Conservation (phyloP, 2,888 invertebrate species). For the Paralinhomoeus sp. region DNA sequence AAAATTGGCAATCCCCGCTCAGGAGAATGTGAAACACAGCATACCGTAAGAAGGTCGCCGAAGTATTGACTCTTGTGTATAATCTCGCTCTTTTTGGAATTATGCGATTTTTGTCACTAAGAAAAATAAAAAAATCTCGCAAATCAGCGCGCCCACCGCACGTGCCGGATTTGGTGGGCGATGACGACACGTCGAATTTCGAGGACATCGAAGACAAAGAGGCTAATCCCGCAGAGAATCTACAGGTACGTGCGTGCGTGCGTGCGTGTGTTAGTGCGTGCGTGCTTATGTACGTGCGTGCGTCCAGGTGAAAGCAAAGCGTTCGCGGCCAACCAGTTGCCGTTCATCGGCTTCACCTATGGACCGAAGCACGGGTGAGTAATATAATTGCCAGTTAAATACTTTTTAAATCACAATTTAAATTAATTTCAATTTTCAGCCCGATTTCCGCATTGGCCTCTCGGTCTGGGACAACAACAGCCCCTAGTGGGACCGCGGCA, state of each 20-base stretch:
- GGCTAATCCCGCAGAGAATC: slow-evolving; percentile 53
- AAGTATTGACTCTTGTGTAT: too few species aligned
- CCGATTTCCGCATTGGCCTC: too few species aligned
- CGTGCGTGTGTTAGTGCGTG: too few species aligned
- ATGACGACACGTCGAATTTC: slow-evolving; percentile 94
- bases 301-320: slow-evolving; percentile 86
- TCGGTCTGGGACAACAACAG: too few species aligned
- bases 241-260: slow-evolving; percentile 61
- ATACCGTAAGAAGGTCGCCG: too few species aligned
- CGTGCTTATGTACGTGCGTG: slow-evolving; percentile 43
- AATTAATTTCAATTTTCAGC: too few species aligned
- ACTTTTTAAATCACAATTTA: not conserved
- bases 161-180: slow-evolving; percentile 75
- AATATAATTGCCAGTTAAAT: not conserved
- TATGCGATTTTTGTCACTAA: too few species aligned
- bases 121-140: too few species aligned
- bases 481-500: too few species aligned
- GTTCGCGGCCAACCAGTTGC: slow-evolving; percentile 91
- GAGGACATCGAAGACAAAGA: slow-evolving; percentile 92
- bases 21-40: too few species aligned
- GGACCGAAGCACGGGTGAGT: not conserved
- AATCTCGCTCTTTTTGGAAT: too few species aligned
- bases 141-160: slow-evolving; percentile 54
- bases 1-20: too few species aligned
- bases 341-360: slow-evolving; percentile 80